Conservation (phyloP, 53 echinoderm and acorn worm species). For the Arbacia lixula region DNA sequence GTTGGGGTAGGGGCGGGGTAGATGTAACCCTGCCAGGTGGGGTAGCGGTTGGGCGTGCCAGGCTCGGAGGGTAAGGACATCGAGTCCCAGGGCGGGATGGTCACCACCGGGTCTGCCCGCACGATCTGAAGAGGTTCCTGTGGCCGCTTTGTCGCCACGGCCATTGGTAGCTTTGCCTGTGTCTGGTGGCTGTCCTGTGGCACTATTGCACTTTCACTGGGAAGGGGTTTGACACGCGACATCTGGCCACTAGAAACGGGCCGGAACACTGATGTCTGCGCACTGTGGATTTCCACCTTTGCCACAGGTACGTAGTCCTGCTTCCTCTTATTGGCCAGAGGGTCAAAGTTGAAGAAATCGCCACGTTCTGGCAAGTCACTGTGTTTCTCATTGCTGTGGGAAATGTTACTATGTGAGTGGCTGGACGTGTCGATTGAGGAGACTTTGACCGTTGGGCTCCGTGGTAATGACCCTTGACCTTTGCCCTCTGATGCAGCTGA, state of each 20-base stretch:
- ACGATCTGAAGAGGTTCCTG: conserved; percentile 28
- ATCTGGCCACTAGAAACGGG: conserved; percentile 61
- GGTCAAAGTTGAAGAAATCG: conserved; percentile 3
- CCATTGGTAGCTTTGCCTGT: neutral
- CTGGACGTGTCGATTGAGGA: neutral
- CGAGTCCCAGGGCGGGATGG: conserved; percentile 11
- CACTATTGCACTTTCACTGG: conserved; percentile 76
- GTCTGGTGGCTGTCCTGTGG: neutral
- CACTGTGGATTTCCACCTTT: conserved; percentile 9
- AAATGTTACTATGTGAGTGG: neutral
- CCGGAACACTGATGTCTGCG: conserved; percentile 22
- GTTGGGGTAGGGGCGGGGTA: neutral
- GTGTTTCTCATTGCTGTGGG: conserved; percentile 1
- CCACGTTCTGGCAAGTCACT: neutral
- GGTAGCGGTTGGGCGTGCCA: neutral
- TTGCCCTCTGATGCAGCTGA: neutral
- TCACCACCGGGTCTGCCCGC: conserved; percentile 2
- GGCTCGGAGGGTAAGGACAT: neutral
- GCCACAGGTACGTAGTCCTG: neutral
- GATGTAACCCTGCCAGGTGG: neutral
- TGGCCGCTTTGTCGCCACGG: neutral
- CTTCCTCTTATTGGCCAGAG: neutral
- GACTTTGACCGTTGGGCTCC: conserved; percentile 40
- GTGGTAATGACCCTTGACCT: conserved; percentile 26
- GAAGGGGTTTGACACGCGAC: conserved; percentile 14